Base-by-base conservation (phyloP, 2,888 invertebrate genomes). In the Pyrgus malvae region DNA sequence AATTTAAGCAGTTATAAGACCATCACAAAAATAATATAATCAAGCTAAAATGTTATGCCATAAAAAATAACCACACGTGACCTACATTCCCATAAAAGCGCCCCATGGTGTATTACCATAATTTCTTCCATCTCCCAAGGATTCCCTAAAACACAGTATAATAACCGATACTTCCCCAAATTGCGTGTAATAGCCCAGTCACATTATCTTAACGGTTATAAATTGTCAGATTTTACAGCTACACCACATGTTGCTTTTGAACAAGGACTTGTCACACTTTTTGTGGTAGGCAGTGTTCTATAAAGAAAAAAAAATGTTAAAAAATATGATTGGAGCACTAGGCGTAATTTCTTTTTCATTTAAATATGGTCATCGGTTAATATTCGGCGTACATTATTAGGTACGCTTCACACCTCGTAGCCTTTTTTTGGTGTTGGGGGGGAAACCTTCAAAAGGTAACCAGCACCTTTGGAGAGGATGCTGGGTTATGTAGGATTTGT, bases 121-220 rank as follows among this genome's bases (percentile, higher is more conserved):
- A 64, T 60, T 59, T 61, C 55, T 59, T 58, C 55, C 57, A 53
- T 60, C 56, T 55, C 41, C 38, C 56, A 60, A 64, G 67, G 62
- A 56, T 61, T 62, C 59, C 58, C 60, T 53, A 62, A 66, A 66
- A 62, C 60, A 62, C 58, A 56, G 58, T 63, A 64, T 68, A 67
- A 70, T 66, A 63, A 66, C 67, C 61, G 66, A 66, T 65, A 65
- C 69, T 70, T 71, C 70, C 69, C 67, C 69, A 76, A 82, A 82
- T 80, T 76, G 76, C 73, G 63, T 57, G 68, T 83, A 83, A 83
- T 80, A 72, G 72, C 57, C 58, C 59, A 60, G 64, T 78, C 68
- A 76, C 69, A 63, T 69, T 67, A 67, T 66, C 62, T 67, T 70
- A 69, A 69, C 66, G 66, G 65, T 64, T 65, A 67, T 69, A 69